Percentiles rank a stretch among this genome's conserved stretches.
These are phyloP conservation scores for Calidris pugnax DNA, from an alignment of 2,113 vertebrate species.

Conservation along the genomic window DNA sequence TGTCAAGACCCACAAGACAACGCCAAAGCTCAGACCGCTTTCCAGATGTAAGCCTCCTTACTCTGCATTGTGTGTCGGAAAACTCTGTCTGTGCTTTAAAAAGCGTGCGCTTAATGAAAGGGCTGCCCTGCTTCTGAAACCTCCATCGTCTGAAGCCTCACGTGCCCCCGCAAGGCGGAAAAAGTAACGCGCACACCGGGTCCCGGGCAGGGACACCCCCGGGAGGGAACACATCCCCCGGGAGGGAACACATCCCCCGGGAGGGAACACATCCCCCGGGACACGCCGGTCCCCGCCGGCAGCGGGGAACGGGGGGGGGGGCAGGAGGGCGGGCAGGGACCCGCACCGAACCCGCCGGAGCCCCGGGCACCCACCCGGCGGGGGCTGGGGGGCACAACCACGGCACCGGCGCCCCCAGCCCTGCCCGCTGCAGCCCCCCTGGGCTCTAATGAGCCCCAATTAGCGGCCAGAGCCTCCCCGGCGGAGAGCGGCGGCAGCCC, in stretches of 20 bases:
- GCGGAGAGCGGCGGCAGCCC: not conserved
- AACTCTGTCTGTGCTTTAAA: not conserved
- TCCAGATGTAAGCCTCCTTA: not conserved
- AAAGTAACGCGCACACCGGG: not conserved
- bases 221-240: not conserved
- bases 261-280: accelerated
- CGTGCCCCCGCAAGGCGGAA: not conserved
- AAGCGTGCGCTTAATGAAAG: accelerated
- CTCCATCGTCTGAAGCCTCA: not conserved
- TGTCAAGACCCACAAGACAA: not conserved
- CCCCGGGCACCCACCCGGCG: not conserved
- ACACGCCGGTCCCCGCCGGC: not conserved
- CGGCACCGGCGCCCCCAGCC: not conserved
- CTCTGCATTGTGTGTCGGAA: not conserved
- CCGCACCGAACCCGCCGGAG: not conserved
- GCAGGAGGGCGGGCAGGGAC: not conserved
- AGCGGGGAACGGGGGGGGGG: too few species aligned
- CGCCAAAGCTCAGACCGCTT: not conserved
- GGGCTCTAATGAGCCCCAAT: accelerated
- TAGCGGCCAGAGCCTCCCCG: not conserved
- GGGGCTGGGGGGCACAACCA: not conserved
- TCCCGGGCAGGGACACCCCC: not conserved
- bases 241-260: not conserved
- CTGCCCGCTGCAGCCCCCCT: not conserved
- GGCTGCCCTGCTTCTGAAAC: not conserved